Percentiles rank a stretch among this genome's conserved stretches.
Conservation (phyloP, 2,113 vertebrate genomes). For the Nesogale talazaci region DNA sequence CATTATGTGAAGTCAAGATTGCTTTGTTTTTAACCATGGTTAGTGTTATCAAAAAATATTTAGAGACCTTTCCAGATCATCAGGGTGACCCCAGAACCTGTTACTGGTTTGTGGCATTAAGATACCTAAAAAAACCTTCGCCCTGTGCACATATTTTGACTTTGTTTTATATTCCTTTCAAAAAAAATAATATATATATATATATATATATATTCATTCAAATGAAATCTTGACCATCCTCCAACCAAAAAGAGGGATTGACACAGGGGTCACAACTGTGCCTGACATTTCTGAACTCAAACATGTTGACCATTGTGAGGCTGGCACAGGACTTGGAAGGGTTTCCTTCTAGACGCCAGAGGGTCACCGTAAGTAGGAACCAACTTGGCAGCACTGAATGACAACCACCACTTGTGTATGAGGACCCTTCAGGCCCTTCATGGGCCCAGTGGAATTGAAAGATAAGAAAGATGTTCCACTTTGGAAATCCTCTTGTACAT, state of each 20-base stretch:
- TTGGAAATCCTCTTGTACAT: too few relatives aligned
- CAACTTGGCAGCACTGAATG: too few relatives aligned
- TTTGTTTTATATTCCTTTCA: not conserved
- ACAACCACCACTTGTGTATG: too few relatives aligned
- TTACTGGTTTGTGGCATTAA: not conserved
- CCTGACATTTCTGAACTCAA: too few relatives aligned
- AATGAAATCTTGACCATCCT: constrained; percentile 24
- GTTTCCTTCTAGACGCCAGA: too few relatives aligned
- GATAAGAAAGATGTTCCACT: too few relatives aligned
- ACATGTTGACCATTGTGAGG: too few relatives aligned
- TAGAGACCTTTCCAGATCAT: not conserved
- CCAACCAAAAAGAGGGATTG: not conserved
- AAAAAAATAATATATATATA: constrained; percentile 46
- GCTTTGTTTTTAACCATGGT: not conserved
- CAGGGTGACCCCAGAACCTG: not conserved
- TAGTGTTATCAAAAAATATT: not conserved
- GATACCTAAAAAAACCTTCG: not conserved
- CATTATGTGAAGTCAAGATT: not conserved
- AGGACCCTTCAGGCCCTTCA: too few relatives aligned
- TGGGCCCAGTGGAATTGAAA: too few relatives aligned
- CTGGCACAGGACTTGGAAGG: too few relatives aligned
- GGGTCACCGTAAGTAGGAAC: too few relatives aligned
- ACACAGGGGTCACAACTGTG: too few relatives aligned
- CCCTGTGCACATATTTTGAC: constrained; percentile 2
- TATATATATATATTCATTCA: constrained; percentile 13